Percentiles rank a stretch among this genome's conserved stretches.
Conservation (phyloP, 2,888 invertebrate species). For the Erannis defoliaria region DNA sequence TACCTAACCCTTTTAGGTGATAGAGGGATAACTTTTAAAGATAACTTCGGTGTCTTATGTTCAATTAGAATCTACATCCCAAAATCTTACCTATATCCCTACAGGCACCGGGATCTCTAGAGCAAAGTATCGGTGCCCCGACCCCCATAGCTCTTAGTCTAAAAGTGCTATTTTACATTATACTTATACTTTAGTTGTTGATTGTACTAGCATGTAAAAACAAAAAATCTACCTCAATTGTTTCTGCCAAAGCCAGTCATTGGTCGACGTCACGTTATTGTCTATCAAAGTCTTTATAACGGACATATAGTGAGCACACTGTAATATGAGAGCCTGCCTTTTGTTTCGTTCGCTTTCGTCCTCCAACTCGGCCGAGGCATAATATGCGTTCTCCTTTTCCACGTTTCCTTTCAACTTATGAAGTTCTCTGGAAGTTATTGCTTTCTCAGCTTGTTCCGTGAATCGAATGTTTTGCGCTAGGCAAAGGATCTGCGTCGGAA, state of each 20-base stretch:
- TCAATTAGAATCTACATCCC: no score
- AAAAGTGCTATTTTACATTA: no score
- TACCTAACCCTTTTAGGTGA: no score
- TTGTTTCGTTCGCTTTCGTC: constrained; percentile 92
- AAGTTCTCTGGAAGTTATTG: constrained; percentile 89
- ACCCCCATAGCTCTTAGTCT: no score
- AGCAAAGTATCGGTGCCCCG: no score
- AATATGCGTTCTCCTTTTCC: constrained; percentile 82
- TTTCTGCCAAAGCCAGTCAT: constrained; percentile 98
- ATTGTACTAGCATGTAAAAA: neutral
- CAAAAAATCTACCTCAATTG: constrained; percentile 90
- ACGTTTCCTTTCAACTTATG: constrained; percentile 81
- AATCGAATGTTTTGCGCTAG: constrained; percentile 94
- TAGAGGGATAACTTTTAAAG: no score
- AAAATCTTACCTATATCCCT: no score
- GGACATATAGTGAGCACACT: constrained; percentile 96
- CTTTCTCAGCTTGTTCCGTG: constrained; percentile 93
- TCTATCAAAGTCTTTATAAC: constrained; percentile 93
- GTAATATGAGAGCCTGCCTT: constrained; percentile 96
- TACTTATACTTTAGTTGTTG: neutral
- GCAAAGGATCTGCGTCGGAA: constrained; percentile 93
- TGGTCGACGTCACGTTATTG: constrained; percentile 88
- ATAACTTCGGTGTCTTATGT: no score
- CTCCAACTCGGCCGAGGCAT: constrained; percentile 82
- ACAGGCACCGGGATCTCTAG: no score